Percentiles rank a stretch among this genome's conserved stretches.
phyloP scores from a whole-genome alignment of 1,140 invertebrate genomes.

The Planococcus citri region DNA sequence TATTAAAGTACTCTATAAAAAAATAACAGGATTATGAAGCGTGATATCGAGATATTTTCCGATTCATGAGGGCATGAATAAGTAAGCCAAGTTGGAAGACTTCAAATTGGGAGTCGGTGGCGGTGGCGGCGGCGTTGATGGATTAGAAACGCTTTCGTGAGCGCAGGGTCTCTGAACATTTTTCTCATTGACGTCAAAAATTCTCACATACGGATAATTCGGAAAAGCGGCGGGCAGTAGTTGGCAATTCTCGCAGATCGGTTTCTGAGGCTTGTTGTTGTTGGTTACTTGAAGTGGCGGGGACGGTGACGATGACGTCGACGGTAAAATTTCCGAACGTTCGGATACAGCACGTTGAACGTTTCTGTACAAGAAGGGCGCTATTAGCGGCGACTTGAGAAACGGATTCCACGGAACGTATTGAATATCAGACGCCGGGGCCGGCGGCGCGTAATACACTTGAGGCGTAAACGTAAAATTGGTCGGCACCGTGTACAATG shows the following conservation, averaged over 20 bases:
- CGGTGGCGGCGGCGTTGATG: too few species aligned
- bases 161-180: too few species aligned
- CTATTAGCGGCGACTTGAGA: neutral
- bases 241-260: neutral
- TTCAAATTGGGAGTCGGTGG: too few species aligned
- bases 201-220: neutral
- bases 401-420: slow-evolving; percentile 2
- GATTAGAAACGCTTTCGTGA: too few species aligned
- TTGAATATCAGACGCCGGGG: neutral
- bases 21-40: too few species aligned
- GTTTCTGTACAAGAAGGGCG: neutral
- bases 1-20: too few species aligned
- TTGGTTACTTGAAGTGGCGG: too few species aligned
- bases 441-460: neutral
- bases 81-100: too few species aligned
- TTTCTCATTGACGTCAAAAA: too few species aligned
- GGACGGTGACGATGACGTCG: too few species aligned
- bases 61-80: too few species aligned
- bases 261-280: neutral
- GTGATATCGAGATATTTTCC: too few species aligned
- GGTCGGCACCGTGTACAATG: neutral
- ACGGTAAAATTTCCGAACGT: neutral
- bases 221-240: neutral
- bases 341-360: neutral
- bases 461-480: neutral